phyloP scores from a whole-genome alignment of 2,888 invertebrate genomes.

The Euplexia lucipara region DNA sequence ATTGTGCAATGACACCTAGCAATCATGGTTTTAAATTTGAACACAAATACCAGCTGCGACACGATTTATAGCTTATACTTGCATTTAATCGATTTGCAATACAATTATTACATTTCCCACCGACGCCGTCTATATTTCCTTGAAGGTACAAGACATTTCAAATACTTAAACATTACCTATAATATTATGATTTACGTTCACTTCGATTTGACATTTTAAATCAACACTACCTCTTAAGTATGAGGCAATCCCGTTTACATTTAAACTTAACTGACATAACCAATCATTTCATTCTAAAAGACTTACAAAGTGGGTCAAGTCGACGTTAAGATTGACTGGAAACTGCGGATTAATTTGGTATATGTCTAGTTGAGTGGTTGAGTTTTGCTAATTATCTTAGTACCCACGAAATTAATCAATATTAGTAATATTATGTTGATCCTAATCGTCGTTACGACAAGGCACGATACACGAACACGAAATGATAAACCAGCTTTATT shows the following conservation, averaged over 20 bases:
- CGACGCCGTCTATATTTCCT: slow-evolving; percentile 27
- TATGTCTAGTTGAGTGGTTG: slow-evolving; percentile 36
- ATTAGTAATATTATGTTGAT: slow-evolving; percentile 1
- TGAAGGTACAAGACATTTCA: slow-evolving; percentile 31
- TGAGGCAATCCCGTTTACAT: slow-evolving; percentile 43
- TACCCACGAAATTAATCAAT: slow-evolving; percentile 37
- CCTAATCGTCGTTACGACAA: background rate
- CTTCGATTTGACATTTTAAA: slow-evolving; percentile 59
- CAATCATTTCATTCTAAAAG: slow-evolving; percentile 43
- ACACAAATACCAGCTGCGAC: slow-evolving; percentile 8
- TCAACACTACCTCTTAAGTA: slow-evolving; percentile 53
- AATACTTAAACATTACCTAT: slow-evolving; percentile 30
- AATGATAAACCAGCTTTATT: background rate
- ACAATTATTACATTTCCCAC: slow-evolving; percentile 28
- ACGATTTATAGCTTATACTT: slow-evolving; percentile 25
- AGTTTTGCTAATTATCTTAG: slow-evolving; percentile 41
- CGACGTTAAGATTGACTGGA: slow-evolving; percentile 49
- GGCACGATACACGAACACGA: background rate
- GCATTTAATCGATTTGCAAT: slow-evolving; percentile 26
- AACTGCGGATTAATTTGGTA: slow-evolving; percentile 44
- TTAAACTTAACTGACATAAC: slow-evolving; percentile 31
- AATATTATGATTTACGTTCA: slow-evolving; percentile 55
- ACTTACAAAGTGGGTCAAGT: slow-evolving; percentile 50
- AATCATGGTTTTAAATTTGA: slow-evolving; percentile 33
- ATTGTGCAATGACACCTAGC: slow-evolving; percentile 6